Base-by-base conservation (phyloP, 2,113 vertebrate species). In the Ginglymostoma cirratum region DNA sequence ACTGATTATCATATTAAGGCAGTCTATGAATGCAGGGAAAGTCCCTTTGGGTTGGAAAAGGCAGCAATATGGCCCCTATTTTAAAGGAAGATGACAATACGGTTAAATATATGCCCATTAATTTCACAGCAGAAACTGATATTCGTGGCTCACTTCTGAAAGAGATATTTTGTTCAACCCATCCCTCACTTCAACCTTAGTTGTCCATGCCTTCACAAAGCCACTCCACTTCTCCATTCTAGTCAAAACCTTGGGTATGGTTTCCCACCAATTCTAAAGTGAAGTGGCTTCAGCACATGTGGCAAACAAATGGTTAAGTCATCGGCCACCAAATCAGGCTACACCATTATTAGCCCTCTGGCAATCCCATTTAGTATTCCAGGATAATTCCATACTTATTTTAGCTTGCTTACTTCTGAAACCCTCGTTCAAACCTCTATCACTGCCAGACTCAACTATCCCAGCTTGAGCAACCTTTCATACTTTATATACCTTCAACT, bases 101-200 rank as follows among this genome's bases (percentile, higher is more conserved):
- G 15, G 86, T 61, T 89, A 89, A 89, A 89, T 89, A 89, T 89
- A 89, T 48, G 34, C 86, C 52, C 55, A 89, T 61, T 89, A 14
- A 48, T 34, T 89, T 89, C 34, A 89, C 86, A 89, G 30, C 52
- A 89, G 48, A 61, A 89, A 61, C 48, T 89, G 86, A 61, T 14
- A 23, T 0, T 23, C 6, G 23, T n/a, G 85, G 42, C 42, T 61
- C 55, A 86, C 42, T 86, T 52, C 42, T 10, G 42, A 45, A 24
- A 21, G 38, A 86, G 85, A 10, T 21, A 86, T 48, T 10, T 76
- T 86, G 85, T 23, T 86, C 7, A 86, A 48, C 7, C 42, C 23
- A 0, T 86, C 42, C 19, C 21, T 52, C n/a, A 34, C n/a, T n/a
- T 80, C 78, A 12, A 80, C 34, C n/a, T 80, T 80, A 38, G 78